Evolutionary conservation across 2,888 invertebrate genomes (phyloP).

Genomic region (Sinhomidia bicolor): DNA sequence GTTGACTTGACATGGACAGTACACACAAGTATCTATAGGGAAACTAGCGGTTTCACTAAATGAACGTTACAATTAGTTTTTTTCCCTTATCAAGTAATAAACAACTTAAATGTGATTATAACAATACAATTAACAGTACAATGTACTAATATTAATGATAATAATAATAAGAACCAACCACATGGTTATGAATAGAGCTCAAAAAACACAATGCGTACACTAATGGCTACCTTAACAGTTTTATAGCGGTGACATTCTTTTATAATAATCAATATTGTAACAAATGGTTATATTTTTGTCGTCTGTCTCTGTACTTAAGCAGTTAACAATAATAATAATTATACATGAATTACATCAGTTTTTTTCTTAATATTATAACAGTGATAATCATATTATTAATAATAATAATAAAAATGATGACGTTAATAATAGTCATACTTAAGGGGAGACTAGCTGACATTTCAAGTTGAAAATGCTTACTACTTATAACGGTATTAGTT

Average conservation of each 20-base stretch:
- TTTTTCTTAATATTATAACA: conserved; percentile 21
- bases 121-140: no score
- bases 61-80: conserved; percentile 10
- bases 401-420: background rate
- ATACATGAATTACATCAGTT: conserved; percentile 39
- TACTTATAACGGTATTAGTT: conserved; percentile 13
- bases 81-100: background rate
- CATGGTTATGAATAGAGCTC: background rate
- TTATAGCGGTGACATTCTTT: conserved; percentile 18
- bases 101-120: background rate
- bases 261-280: background rate
- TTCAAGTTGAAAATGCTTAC: conserved; percentile 62
- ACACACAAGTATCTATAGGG: background rate
- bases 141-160: background rate
- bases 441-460: conserved; percentile 70
- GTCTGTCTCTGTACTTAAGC: background rate
- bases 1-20: background rate
- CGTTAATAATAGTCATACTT: conserved; percentile 19
- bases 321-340: conserved; percentile 25
- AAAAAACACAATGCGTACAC: background rate
- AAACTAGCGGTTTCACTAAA: background rate
- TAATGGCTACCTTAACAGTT: conserved; percentile 33
- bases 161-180: no score
- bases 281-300: background rate
- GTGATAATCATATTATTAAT: background rate